These are phyloP conservation scores for Oryzias sinensis DNA, from an alignment of 2,797 vertebrate genomes.

Conservation along the genomic window DNA sequence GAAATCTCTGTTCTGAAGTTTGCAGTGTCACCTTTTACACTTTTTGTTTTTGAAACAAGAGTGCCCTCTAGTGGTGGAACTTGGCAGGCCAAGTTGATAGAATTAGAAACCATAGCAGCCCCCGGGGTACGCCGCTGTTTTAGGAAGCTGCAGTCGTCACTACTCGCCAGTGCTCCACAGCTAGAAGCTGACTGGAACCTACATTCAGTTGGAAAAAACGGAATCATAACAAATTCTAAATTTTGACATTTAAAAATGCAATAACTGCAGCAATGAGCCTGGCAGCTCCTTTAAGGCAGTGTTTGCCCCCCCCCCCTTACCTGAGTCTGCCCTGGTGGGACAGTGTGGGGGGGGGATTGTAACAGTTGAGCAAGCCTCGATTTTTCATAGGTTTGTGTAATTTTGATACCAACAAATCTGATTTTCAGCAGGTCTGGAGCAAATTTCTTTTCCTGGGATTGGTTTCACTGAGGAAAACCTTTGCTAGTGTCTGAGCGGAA, in stretches of 20 bases:
- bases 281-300: slow-evolving; percentile 11
- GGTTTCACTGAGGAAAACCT: slow-evolving; percentile 43
- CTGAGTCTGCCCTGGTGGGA: slow-evolving; percentile 49
- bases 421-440: slow-evolving; percentile 80
- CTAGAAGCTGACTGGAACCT: neutral
- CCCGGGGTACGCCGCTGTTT: slow-evolving; percentile 43
- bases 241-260: neutral
- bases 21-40: slow-evolving; percentile 63
- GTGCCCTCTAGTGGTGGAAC: slow-evolving; percentile 81
- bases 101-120: slow-evolving; percentile 64
- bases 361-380: slow-evolving; percentile 71
- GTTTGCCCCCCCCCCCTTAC: slow-evolving; percentile 18
- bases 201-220: neutral
- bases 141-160: slow-evolving; percentile 20
- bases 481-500: too few species aligned
- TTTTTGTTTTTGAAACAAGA: slow-evolving; percentile 53
- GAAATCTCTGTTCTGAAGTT: slow-evolving; percentile 61
- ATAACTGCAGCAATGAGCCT: slow-evolving; percentile 4
- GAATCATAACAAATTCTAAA: slow-evolving; percentile 1
- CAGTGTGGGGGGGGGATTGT: slow-evolving; percentile 61
- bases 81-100: slow-evolving; percentile 89
- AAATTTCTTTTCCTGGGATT: slow-evolving; percentile 26
- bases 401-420: slow-evolving; percentile 70
- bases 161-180: slow-evolving; percentile 4
- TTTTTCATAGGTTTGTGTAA: slow-evolving; percentile 80